Evolutionary conservation across 2,113 vertebrate genomes (phyloP).

Genomic region (Paramormyrops kingsleyae): DNA sequence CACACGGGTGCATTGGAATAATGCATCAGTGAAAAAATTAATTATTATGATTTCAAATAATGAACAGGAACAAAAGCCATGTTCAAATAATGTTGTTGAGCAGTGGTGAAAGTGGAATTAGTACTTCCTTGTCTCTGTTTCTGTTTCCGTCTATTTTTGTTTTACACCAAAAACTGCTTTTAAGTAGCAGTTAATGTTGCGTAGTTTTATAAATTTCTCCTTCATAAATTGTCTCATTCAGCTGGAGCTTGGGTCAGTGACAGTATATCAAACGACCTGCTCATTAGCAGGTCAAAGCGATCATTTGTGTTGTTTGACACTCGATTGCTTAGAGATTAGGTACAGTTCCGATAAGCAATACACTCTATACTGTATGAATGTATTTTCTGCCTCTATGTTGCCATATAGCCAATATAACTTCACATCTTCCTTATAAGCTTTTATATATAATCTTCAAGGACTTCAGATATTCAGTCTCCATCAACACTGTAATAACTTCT

Average conservation of each 20-base stretch:
- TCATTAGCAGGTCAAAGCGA: not conserved
- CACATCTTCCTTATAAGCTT: not conserved
- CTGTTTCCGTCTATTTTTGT: not conserved
- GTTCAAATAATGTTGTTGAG: not conserved
- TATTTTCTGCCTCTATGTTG: not conserved
- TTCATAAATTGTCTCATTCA: not conserved
- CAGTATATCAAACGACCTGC: not conserved
- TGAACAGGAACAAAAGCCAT: not conserved
- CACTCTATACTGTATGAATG: not conserved
- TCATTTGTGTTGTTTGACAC: not conserved
- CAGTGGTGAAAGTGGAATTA: not conserved
- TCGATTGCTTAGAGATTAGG: not conserved
- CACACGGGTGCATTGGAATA: not conserved
- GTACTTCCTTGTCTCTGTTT: not conserved
- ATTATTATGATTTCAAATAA: not conserved
- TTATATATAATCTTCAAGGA: not conserved
- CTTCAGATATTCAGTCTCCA: not conserved
- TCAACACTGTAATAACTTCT: not conserved
- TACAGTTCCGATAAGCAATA: not conserved
- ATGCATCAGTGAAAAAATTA: not conserved
- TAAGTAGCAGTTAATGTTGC: not conserved
- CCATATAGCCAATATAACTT: not conserved
- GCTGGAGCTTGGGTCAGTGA: not conserved
- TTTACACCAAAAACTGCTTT: not conserved
- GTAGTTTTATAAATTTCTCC: not conserved